Percentiles rank a stretch among this genome's conserved stretches.
Evolutionary conservation across 2,797 vertebrate species (phyloP).

Genomic region (Pseudopleuronectes americanus): DNA sequence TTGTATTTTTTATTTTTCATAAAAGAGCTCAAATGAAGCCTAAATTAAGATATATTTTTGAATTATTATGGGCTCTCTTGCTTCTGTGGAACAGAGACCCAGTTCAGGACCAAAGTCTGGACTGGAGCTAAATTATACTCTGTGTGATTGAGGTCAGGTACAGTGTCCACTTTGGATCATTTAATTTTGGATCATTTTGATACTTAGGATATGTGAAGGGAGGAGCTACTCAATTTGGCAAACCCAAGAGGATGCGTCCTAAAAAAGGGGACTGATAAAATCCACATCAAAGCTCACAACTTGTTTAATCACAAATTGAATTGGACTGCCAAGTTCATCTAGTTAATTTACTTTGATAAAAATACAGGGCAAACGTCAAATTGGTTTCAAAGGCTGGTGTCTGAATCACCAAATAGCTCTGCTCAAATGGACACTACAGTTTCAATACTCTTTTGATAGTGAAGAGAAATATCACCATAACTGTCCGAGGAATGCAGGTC

Average conservation of each 20-base stretch:
- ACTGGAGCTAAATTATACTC: background rate
- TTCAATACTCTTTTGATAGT: no score
- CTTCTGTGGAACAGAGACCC: no score
- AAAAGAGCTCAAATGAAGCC: no score
- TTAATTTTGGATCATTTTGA: background rate
- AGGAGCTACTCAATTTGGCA: background rate
- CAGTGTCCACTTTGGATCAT: background rate
- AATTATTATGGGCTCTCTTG: background rate
- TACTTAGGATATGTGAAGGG: background rate
- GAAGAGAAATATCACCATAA: background rate
- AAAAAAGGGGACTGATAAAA: background rate
- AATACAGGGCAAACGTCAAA: background rate
- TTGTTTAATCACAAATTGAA: background rate
- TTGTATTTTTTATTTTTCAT: no score
- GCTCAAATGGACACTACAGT: background rate
- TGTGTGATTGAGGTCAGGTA: no score
- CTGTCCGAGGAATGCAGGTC: background rate
- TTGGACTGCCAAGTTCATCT: background rate
- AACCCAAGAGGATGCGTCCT: background rate
- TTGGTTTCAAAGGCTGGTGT: background rate
- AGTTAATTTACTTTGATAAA: background rate
- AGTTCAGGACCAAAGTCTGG: background rate
- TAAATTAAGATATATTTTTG: no score
- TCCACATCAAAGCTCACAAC: background rate
- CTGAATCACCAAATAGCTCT: background rate